Evolutionary conservation across 2,113 vertebrate genomes (phyloP).

Genomic region (Rynchops niger): DNA sequence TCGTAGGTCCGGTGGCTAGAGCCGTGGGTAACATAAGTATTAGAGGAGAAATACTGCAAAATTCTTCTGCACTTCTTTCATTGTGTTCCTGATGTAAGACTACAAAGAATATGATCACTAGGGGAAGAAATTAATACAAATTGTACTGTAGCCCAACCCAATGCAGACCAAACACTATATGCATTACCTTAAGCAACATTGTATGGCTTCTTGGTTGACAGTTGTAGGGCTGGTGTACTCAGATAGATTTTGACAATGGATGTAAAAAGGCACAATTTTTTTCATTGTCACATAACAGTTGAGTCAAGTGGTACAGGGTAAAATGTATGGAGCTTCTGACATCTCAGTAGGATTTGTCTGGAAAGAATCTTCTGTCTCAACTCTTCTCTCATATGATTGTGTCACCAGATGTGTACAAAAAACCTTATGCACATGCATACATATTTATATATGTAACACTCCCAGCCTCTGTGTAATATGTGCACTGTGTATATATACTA

Average conservation of each 20-base stretch:
- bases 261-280: neutral
- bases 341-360: neutral
- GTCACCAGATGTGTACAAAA: neutral
- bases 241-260: neutral
- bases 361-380: neutral
- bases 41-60: neutral
- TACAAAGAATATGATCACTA: rapidly evolving
- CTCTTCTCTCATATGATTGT: neutral
- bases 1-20: neutral
- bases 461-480: neutral
- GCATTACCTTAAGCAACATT: neutral
- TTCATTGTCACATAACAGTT: neutral
- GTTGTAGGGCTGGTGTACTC: neutral
- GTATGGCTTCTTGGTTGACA: neutral
- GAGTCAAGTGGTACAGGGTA: neutral
- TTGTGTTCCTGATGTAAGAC: neutral
- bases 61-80: neutral
- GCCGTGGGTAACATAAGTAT: neutral
- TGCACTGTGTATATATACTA: neutral
- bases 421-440: neutral
- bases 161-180: neutral
- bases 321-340: neutral
- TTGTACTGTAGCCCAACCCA: neutral
- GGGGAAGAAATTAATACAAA: neutral
- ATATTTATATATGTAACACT: neutral